These are phyloP conservation scores for Orthosia cruda DNA, from an alignment of 2,888 invertebrate genomes.

Conservation along the genomic window DNA sequence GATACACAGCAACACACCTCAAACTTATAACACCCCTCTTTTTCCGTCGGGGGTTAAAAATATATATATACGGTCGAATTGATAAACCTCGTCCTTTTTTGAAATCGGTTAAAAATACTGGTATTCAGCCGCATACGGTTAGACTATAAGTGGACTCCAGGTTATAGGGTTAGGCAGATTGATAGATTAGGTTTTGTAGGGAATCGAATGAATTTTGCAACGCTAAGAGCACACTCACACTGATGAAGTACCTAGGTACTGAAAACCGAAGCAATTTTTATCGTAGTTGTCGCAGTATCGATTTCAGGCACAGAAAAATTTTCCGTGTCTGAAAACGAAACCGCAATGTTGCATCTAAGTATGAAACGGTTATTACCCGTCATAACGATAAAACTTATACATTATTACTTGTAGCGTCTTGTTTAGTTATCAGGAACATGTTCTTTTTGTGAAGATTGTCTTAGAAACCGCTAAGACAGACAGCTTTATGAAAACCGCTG, in stretches of 20 bases:
- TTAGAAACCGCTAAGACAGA: not conserved
- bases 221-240: not conserved
- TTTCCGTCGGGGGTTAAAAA: no score
- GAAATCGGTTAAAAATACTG: no score
- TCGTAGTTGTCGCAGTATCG: not conserved
- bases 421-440: not conserved
- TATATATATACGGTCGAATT: no score
- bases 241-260: not conserved
- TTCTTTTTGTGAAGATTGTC: not conserved
- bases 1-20: no score
- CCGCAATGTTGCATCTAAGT: slow-evolving; percentile 1
- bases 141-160: no score
- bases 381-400: slow-evolving; percentile 10
- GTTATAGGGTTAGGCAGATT: not conserved
- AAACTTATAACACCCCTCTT: no score
- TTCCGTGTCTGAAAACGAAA: not conserved
- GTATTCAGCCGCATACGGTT: no score
- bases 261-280: not conserved
- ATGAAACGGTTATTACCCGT: not conserved
- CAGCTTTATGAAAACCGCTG: no score
- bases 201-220: not conserved
- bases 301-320: slow-evolving; percentile 5
- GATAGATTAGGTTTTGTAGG: not conserved
- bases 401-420: not conserved
- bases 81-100: no score